Evolutionary conservation across 2,888 invertebrate species (phyloP), one percentile per base, ranked within the genome.

Genomic region (Notodonta ziczac): DNA sequence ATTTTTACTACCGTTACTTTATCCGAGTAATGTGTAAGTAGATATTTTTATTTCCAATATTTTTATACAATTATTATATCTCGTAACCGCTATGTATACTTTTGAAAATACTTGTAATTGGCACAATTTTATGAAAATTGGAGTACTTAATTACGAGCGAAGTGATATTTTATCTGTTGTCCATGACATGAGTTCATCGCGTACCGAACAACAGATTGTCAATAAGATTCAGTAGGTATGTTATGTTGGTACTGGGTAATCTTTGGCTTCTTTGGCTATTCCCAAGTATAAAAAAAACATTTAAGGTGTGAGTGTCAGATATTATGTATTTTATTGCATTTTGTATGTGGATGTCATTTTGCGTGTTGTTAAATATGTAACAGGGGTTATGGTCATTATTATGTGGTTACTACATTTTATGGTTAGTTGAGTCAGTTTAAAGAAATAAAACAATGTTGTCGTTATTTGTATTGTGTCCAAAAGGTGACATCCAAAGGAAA

Each of bases 121-220:
- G n/a, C 46, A 46, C 46, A 46, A 46, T 46, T 46, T 46, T 46
- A 46, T n/a, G 46, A 46, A 87, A 87, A 82, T 84, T 78, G 66
- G 80, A 83, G 80, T 81, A 24, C 24, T 24, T 24, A 80, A 79
- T 81, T 81, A 78, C 78, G 80, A 70, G 69, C 76, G 76, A 76
- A 82, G 78, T 74, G 59, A 62, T 59, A 74, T 76, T 80, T 91
- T 92, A 92, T 92, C 92, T 75, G 67, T 59, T 74, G 90, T 76
- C 92, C 92, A 82, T 92, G 92, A 92, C 92, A 86, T 73, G 75
- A 81, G 92, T 89, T 91, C 87, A 91, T 85, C 88, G 78, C 80
- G 69, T 79, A 80, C 81, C 80, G 84, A 85, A 80, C 82, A 81
- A 83, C 83, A 85, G 87, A 91, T 90, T 88, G 90, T 91, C 84